These are phyloP conservation scores for Catostomus latipinnis DNA, from an alignment of 2,797 vertebrate genomes.

Conservation along the genomic window DNA sequence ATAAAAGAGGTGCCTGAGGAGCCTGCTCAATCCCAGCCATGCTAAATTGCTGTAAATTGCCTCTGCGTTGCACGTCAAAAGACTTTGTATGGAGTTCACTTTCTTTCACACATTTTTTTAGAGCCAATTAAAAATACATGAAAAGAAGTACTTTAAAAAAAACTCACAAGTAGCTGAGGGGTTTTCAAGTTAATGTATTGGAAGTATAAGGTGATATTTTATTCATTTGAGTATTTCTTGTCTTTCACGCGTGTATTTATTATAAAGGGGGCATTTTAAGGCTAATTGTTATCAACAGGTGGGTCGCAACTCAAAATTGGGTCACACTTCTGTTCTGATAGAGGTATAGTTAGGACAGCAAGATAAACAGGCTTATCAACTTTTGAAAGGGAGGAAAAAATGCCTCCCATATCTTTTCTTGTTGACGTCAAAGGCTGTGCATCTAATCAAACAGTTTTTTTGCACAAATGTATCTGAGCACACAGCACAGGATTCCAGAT, in stretches of 20 bases:
- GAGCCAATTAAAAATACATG: slow-evolving; percentile 75
- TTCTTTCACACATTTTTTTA: slow-evolving; percentile 63
- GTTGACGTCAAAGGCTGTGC: no score
- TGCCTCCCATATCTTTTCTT: no score
- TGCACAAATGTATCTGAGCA: no score
- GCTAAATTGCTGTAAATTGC: slow-evolving; percentile 77
- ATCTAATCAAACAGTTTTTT: no score
- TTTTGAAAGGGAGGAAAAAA: no score
- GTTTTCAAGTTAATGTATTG: slow-evolving; percentile 66
- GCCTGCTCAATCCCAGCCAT: slow-evolving; percentile 68
- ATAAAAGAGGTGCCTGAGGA: slow-evolving; percentile 77
- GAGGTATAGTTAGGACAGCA: no score
- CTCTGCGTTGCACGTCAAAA: slow-evolving; percentile 67
- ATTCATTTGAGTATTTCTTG: slow-evolving; percentile 71
- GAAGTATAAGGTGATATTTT: slow-evolving; percentile 69
- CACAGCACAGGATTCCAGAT: no score
- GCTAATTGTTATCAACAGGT: not conserved
- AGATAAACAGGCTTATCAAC: no score
- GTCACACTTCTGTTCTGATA: no score
- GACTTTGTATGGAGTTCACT: slow-evolving; percentile 67
- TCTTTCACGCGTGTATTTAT: slow-evolving; percentile 47
- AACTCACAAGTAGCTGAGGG: slow-evolving; percentile 56
- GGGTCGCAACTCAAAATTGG: no score
- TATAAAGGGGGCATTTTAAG: slow-evolving; percentile 60
- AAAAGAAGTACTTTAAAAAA: slow-evolving; percentile 68